phyloP scores from a whole-genome alignment of 1,140 invertebrate genomes.

The Ruditapes philippinarum region DNA sequence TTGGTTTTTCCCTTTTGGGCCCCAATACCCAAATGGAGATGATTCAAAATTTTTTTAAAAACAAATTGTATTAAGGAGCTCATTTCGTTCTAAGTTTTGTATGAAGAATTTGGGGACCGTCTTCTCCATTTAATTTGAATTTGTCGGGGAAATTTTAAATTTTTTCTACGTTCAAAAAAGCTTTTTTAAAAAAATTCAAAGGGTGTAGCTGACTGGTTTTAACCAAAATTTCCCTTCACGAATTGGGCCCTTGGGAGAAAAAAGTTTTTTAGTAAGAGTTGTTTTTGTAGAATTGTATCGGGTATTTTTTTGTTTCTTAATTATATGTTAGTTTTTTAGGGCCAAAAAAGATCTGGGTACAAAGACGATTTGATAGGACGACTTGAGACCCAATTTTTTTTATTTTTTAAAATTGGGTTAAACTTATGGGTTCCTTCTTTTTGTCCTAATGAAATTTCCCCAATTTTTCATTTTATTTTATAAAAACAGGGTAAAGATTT shows the following conservation, averaged over 20 bases:
- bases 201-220: neutral
- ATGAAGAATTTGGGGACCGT: neutral
- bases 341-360: neutral
- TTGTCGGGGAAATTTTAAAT: neutral
- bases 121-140: neutral
- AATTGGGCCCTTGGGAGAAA: neutral
- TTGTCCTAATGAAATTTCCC: slow-evolving; percentile 4
- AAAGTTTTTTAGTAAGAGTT: neutral
- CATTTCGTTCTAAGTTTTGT: neutral
- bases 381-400: neutral
- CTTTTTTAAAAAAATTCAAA: too few species aligned
- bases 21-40: neutral
- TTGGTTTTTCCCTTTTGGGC: neutral
- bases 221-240: neutral
- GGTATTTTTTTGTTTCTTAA: neutral
- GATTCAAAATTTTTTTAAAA: neutral
- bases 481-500: neutral
- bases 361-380: slow-evolving; percentile 6
- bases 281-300: neutral
- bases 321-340: slow-evolving; percentile 1
- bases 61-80: neutral
- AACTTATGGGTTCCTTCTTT: slow-evolving; percentile 36
- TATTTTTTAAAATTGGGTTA: slow-evolving; percentile 54
- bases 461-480: neutral
- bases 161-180: neutral